phyloP scores from a whole-genome alignment of 2,797 vertebrate genomes.

The Geotrypetes seraphini region DNA sequence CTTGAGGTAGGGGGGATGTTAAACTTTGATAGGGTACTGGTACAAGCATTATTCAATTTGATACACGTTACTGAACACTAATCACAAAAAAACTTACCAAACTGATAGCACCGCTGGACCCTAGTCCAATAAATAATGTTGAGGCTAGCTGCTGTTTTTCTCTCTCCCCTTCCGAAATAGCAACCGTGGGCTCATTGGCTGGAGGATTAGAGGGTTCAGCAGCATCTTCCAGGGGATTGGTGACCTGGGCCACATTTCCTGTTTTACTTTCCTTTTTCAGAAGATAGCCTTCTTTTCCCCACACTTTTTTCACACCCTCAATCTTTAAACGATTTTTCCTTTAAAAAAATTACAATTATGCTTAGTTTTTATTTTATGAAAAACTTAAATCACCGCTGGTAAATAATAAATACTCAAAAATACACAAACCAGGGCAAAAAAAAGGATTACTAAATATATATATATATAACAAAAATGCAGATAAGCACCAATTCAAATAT shows the following conservation, averaged over 20 bases:
- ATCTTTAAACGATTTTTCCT: conserved; percentile 72
- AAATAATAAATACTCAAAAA: too few relatives aligned
- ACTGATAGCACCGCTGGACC: conserved; percentile 58
- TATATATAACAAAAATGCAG: too few relatives aligned
- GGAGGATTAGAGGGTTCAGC: background rate
- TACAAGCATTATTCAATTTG: too few relatives aligned
- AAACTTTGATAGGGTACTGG: too few relatives aligned
- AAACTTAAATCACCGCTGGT: too few relatives aligned
- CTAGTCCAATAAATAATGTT: conserved; percentile 79
- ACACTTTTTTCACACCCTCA: conserved; percentile 79
- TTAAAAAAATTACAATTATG: too few relatives aligned
- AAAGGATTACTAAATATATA: too few relatives aligned
- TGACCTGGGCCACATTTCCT: conserved; percentile 36
- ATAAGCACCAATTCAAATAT: too few relatives aligned
- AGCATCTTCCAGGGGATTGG: conserved; percentile 26
- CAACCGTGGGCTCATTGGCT: conserved; percentile 15
- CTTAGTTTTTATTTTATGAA: too few relatives aligned
- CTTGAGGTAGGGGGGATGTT: too few relatives aligned
- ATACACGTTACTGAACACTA: too few relatives aligned
- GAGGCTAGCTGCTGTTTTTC: conserved; percentile 79
- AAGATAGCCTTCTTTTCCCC: conserved; percentile 91
- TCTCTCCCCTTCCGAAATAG: conserved; percentile 53
- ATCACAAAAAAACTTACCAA: conserved; percentile 61
- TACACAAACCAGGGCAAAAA: too few relatives aligned
- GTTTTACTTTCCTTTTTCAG: conserved; percentile 57